Base-by-base conservation (phyloP, 2,888 invertebrate species). In the Drosophila setosimentum region DNA sequence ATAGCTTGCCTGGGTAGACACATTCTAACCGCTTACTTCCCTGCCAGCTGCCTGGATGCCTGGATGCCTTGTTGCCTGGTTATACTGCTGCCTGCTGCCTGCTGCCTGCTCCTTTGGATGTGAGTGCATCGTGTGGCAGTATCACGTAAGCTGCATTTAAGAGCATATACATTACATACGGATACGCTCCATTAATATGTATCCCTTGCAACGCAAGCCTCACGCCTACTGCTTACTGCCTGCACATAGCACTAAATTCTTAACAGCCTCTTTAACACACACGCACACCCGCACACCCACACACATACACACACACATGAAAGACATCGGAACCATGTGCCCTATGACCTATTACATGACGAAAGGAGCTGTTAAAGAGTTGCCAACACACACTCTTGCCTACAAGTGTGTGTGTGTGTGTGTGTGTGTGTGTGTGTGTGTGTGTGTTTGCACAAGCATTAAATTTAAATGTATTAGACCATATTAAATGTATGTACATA, bases 101-200 rank as follows among this genome's bases (percentile, higher is more conserved):
- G 61, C 71, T 65, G 57, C 40, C 51, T 48, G 62, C 69, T 66
- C 49, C 87, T 73, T 61, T 57, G 32, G 27, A 24, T 66, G 50
- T 29, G 54, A 32, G 63, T 68, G 64, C 51, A 53, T 72, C 32
- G 42, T 68, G 68, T 63, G 68, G 68, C 67, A 88, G 69, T 76
- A 72, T 82, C 89, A 87, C 91, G 91, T 90, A 90, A 90, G 90
- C 90, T 91, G 87, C 89, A 87, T 91, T 86, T 91, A 83, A 85
- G 81, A 83, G 82, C 86, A 90, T 87, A 85, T 85, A 90, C 87
- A 90, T 91, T 87, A 90, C 90, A 87, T 83, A 89, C 75, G 83
- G 89, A 91, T 90, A 83, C 81, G 91, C 91, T 91, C 87, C 90
- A 87, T 87, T 91, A 87, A 88, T 87, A 91, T 88, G 87, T 88